These are phyloP conservation scores for Brachionus plicatilis DNA, from an alignment of 1,140 invertebrate species.

Conservation along the genomic window DNA sequence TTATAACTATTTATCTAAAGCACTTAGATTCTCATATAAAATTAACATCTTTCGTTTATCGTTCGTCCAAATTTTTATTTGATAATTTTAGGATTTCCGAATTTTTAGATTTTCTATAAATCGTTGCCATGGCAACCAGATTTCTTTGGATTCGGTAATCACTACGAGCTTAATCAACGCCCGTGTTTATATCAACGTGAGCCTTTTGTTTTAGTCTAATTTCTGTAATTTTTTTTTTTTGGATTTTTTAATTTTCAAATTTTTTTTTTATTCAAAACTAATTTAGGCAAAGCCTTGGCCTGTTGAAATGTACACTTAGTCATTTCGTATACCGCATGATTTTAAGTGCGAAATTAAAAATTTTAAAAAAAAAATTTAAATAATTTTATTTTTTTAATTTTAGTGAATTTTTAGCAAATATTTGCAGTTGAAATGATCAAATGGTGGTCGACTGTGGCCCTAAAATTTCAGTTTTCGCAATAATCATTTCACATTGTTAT, in stretches of 20 bases:
- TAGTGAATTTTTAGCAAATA: too few species aligned
- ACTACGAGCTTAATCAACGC: slow-evolving; percentile 18
- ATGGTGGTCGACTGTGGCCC: neutral
- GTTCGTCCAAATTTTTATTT: neutral
- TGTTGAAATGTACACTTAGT: too few species aligned
- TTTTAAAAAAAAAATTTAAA: too few species aligned
- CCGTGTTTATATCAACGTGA: neutral
- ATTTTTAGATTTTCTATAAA: neutral
- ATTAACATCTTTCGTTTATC: neutral
- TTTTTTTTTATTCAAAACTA: too few species aligned
- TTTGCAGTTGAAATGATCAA: neutral
- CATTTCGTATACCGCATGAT: too few species aligned
- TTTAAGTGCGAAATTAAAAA: too few species aligned
- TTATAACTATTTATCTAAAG: neutral
- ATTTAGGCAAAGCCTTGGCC: too few species aligned
- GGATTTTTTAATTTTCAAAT: too few species aligned
- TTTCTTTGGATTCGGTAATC: slow-evolving; percentile 3
- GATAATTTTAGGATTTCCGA: slow-evolving; percentile 22
- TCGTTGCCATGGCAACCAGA: neutral
- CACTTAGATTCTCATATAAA: neutral
- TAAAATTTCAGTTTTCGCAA: slow-evolving; percentile 40
- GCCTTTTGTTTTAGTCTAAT: neutral
- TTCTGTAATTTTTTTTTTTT: neutral
- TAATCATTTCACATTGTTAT: slow-evolving; percentile 31
- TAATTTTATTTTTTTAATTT: too few species aligned